Evolutionary conservation across 2,888 invertebrate species (phyloP), one percentile per base, ranked within the genome.

Genomic region (Hyposoter didymator): DNA sequence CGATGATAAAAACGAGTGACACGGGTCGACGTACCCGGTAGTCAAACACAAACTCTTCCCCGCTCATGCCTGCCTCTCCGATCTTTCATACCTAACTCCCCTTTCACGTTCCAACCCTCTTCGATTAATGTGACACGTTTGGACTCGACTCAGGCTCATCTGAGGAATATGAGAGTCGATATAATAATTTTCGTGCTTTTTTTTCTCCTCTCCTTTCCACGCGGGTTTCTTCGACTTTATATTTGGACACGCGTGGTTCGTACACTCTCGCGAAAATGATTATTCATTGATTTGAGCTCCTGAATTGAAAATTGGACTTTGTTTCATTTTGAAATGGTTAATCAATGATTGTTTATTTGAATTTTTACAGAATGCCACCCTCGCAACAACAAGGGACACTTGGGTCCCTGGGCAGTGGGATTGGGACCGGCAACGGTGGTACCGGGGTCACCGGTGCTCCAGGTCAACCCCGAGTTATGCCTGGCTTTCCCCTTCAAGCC

Each of bases 391-490:
- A 95, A 92, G 94, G 95, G 87, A 92, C 92, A 73, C 92, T 93
- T 84, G 93, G 91, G 92, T 95, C 95, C 89, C 92, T 95, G 90
- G 95, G 95, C 84, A 95, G 95, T 55, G 91, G 91, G 19, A 90
- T 89, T 49, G 90, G 91, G 62, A 90, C 90, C 55, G 90, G 96
- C 91, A 95, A 95, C 90, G 94, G 95, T 92, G 96, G 96, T 90
- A 95, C 96, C 84, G 95, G 95, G 82, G 95, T 95, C 88, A 95
- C 95, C 90, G 96, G 96, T 85, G 94, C 94, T 85, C 96, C 96
- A 94, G 96, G 96, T 94, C 96, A 96, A 94, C 96, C 97, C 79
- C 95, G 98, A 94, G 97, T 97, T 91, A 97, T 98, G 97, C 97
- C 98, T 84, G 97, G 97, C 92, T 98, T 98, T 95, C 98, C 98